Base-by-base conservation (phyloP, 2,888 invertebrate genomes). In the Aquatica leii region DNA sequence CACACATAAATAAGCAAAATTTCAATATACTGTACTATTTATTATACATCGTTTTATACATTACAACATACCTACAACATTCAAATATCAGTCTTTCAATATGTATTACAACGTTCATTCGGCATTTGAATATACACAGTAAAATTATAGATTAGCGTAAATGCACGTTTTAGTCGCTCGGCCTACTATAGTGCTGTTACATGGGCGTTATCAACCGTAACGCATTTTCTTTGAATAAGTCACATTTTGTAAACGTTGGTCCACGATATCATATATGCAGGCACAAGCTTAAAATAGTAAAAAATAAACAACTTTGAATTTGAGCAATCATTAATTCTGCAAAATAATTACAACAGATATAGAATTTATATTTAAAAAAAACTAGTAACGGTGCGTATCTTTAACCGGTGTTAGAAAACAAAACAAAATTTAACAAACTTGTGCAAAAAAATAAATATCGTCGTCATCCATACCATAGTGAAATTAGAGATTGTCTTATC, bases 141-240 rank as follows among this genome's bases (percentile, higher is more conserved):
- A 66, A 54, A 62, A 57, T 62, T 62, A 53, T 54, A 68, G 74
- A 75, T 71, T 75, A 71, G 71, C 71, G 71, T 81, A 81, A 82
- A 82, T 82, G 82, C 82, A 81, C 81, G 79, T 79, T 78, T 72
- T 78, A 78, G 81, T 81, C 82, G 79, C 82, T 76, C 82, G 81
- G 80, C 82, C 81, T 81, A 81, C 74, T 52, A 52, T 21, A 52
- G 17, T 43, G 41, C 14, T 14, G 14, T 37, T 20, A 9, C 35
- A 20, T 17, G 20, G 46, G 1, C 18, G n/a, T 18, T 20, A 9
- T 18, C 18, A 46, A 46, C 4, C 11, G 18, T 20, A 18, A 17
- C 46, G 24, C 24, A 24, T 24, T 24, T 24, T 24, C 6, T 6
- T 24, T 24, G 2, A 24, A 24, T 24, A 24, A 24, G 24, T 24